These are phyloP conservation scores for Mythimna albipuncta DNA, from an alignment of 2,888 invertebrate species.

Conservation along the genomic window DNA sequence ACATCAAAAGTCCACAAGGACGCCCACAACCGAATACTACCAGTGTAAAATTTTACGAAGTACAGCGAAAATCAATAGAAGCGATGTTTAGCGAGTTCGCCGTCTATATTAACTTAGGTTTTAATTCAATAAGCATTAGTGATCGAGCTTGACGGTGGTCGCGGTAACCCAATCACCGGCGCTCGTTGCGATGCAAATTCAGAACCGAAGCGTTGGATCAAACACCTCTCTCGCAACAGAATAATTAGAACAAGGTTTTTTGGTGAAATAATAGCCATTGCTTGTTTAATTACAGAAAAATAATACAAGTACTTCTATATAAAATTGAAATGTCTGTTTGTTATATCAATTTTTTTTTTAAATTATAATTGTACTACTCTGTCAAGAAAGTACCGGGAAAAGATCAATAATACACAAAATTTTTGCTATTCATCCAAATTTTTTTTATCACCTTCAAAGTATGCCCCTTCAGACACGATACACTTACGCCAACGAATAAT, in stretches of 20 bases:
- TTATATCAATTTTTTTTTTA: no score
- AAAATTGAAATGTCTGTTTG: no score
- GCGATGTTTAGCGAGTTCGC: slow-evolving; percentile 47
- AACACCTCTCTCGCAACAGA: slow-evolving; percentile 40
- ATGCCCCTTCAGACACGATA: no score
- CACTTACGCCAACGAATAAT: no score
- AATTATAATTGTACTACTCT: no score
- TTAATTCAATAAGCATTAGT: slow-evolving; percentile 70
- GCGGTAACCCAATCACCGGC: slow-evolving; percentile 74
- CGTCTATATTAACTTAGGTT: slow-evolving; percentile 60
- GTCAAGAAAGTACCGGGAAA: no score
- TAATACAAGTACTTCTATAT: no score
- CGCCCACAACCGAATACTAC: slow-evolving; percentile 27
- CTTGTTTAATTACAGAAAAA: background rate
- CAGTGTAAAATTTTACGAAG: slow-evolving; percentile 35
- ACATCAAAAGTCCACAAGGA: slow-evolving; percentile 41
- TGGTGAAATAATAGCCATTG: background rate
- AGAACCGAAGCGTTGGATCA: slow-evolving; percentile 54
- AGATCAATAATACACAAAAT: no score
- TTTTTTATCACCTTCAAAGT: no score
- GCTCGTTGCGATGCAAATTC: slow-evolving; percentile 83
- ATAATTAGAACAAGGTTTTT: slow-evolving; percentile 54
- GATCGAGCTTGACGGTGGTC: slow-evolving; percentile 60
- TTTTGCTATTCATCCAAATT: no score
- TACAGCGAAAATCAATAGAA: slow-evolving; percentile 57